Conservation (phyloP, 2,888 invertebrate species). For the Ophioninae sp. region DNA sequence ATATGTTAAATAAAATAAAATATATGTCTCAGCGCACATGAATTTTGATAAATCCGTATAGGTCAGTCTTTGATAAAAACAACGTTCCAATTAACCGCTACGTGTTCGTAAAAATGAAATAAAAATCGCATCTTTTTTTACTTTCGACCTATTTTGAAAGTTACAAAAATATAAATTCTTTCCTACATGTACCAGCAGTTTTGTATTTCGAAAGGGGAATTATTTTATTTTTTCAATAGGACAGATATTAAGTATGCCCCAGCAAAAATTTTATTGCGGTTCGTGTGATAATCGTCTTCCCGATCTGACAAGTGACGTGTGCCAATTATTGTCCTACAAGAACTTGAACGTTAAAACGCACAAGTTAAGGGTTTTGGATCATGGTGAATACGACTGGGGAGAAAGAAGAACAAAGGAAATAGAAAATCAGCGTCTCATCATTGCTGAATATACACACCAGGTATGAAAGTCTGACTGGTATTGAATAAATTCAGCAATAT, state of each 20-base stretch:
- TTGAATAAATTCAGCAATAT: neutral
- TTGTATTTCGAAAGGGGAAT: neutral
- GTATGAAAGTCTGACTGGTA: conserved; percentile 35
- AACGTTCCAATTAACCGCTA: too few relatives aligned
- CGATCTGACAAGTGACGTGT: conserved; percentile 72
- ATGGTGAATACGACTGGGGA: conserved; percentile 54
- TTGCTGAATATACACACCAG: conserved; percentile 48
- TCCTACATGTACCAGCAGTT: neutral
- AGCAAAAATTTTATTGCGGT: conserved; percentile 71
- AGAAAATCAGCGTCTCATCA: conserved; percentile 54
- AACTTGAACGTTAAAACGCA: conserved; percentile 67
- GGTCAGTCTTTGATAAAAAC: too few relatives aligned
- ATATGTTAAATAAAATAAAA: too few relatives aligned
- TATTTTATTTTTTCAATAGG: neutral
- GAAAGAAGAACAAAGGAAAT: conserved; percentile 58
- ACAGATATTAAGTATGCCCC: conserved; percentile 67
- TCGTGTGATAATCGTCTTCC: conserved; percentile 70
- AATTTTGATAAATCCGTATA: too few relatives aligned
- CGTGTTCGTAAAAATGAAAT: neutral
- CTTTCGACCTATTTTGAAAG: neutral
- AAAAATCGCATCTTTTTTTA: neutral
- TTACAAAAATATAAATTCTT: neutral
- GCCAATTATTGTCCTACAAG: conserved; percentile 73
- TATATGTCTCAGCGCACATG: too few relatives aligned
- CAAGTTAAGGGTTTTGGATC: conserved; percentile 49